Evolutionary conservation across 2,888 invertebrate genomes (phyloP).

Genomic region (Anticlea derivata): DNA sequence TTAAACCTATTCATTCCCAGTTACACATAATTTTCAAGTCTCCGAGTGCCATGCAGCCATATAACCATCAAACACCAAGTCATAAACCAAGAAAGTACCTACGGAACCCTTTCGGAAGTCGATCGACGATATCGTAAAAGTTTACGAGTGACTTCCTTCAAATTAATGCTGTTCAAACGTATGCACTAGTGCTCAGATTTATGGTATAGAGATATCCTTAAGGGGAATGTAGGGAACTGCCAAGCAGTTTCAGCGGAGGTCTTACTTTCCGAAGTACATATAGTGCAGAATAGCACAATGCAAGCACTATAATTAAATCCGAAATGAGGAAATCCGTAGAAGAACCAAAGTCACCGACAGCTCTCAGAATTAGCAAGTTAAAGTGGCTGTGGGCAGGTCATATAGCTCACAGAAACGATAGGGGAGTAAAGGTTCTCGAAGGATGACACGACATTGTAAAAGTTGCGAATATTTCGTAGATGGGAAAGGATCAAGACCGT

Average conservation of each 20-base stretch:
- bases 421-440: no score
- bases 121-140: conserved; percentile 74
- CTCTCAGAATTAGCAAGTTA: no score
- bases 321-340: no score
- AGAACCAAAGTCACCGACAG: no score
- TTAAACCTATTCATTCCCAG: no score
- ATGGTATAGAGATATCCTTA: conserved; percentile 37
- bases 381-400: no score
- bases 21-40: neutral
- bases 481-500: no score
- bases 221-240: neutral
- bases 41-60: neutral
- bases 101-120: conserved; percentile 76
- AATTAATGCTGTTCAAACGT: conserved; percentile 58
- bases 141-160: conserved; percentile 77
- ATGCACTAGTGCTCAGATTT: conserved; percentile 44
- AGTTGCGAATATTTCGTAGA: no score
- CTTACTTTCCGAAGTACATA: neutral
- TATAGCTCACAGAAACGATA: no score
- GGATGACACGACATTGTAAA: no score
- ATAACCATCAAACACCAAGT: conserved; percentile 24
- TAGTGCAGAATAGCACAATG: no score
- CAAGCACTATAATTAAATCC: no score
- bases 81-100: conserved; percentile 33
- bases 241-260: neutral